Evolutionary conservation across 1,140 invertebrate genomes (phyloP).

Genomic region (Papilio xuthus): DNA sequence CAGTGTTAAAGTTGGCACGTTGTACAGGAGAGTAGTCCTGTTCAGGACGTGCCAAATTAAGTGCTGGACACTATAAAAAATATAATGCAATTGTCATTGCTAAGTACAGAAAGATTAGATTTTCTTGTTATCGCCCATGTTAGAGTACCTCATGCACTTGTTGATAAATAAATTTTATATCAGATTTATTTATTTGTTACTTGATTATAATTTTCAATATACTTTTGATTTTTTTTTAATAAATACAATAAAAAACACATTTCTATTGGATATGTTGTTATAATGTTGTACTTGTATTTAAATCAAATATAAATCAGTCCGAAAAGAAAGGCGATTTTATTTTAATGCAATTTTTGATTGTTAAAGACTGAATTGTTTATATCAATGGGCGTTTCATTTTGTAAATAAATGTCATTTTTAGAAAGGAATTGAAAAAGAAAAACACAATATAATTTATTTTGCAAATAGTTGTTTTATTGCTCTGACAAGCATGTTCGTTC

Average conservation of each 20-base stretch:
- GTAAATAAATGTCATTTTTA: conserved; percentile 69
- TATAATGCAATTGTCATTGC: background rate
- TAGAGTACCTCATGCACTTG: conserved; percentile 54
- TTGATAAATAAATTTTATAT: conserved; percentile 51
- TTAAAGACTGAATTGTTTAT: conserved; percentile 73
- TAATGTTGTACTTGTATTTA: conserved; percentile 44
- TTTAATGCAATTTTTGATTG: conserved; percentile 61
- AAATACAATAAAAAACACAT: conserved; percentile 8
- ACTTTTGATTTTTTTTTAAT: conserved; percentile 12
- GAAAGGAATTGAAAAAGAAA: conserved; percentile 72
- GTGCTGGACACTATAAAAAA: background rate
- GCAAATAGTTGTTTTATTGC: conserved; percentile 59
- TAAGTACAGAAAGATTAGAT: background rate
- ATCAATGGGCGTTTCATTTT: conserved; percentile 56
- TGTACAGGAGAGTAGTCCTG: background rate
- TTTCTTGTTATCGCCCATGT: conserved; percentile 27
- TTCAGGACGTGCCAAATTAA: background rate
- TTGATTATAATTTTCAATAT: conserved; percentile 44
- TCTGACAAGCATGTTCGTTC: conserved; percentile 24
- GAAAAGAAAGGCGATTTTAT: conserved; percentile 24
- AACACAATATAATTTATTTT: conserved; percentile 77
- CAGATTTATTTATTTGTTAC: conserved; percentile 48
- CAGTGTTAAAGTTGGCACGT: background rate
- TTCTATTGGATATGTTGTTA: conserved; percentile 48
- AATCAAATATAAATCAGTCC: conserved; percentile 51